Conservation (phyloP, 2,113 vertebrate genomes). For the Embiotoca jacksoni region DNA sequence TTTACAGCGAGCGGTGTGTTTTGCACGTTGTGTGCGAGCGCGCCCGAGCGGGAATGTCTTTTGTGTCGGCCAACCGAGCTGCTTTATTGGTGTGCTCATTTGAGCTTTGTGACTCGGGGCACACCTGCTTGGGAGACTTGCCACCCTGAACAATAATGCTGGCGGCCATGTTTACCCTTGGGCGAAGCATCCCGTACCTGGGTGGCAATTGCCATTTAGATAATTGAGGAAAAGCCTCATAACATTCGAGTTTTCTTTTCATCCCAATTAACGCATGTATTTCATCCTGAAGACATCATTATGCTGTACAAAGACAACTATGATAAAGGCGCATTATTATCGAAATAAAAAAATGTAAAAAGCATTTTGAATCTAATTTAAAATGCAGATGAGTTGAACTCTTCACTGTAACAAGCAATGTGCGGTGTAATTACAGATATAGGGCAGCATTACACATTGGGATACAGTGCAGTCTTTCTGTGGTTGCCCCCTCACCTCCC, state of each 20-base stretch:
- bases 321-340: constrained; percentile 13
- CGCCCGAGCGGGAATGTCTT: constrained; percentile 19
- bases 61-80: neutral
- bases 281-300: constrained; percentile 4
- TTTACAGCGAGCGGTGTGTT: constrained; percentile 7
- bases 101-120: constrained; percentile 50
- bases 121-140: constrained; percentile 60
- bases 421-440: constrained; percentile 70
- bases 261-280: neutral
- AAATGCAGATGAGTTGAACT: constrained; percentile 44
- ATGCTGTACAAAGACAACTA: neutral
- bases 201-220: constrained; percentile 19
- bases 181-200: neutral
- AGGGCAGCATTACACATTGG: constrained; percentile 56
- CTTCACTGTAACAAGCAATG: constrained; percentile 36
- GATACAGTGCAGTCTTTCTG: constrained; percentile 46
- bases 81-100: constrained; percentile 42
- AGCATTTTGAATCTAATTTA: constrained; percentile 1
- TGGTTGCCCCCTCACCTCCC: constrained; percentile 30
- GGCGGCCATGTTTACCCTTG: constrained; percentile 36
- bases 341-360: neutral
- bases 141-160: constrained; percentile 37
- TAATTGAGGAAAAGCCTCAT: neutral
- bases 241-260: neutral
- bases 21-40: constrained; percentile 11